These are phyloP conservation scores for Hemibagrus wyckioides DNA, from an alignment of 2,113 vertebrate genomes.

Conservation along the genomic window DNA sequence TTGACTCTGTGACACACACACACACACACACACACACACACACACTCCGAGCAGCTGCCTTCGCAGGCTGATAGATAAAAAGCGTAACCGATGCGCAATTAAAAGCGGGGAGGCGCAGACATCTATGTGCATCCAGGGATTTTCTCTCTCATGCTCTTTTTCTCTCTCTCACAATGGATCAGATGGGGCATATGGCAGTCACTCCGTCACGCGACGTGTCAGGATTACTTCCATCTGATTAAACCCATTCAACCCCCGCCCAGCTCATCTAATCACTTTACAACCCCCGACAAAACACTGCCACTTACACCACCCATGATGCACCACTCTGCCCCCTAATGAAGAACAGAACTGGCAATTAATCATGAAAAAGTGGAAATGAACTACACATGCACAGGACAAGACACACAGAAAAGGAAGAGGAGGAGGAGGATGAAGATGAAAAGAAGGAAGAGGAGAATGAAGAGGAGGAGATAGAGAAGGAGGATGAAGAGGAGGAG, in stretches of 20 bases:
- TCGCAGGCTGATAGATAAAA: conserved; percentile 50
- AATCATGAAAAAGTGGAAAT: conserved; percentile 52
- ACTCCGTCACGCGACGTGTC: conserved; percentile 61
- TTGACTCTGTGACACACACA: conserved; percentile 20
- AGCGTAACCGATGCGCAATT: conserved; percentile 56
- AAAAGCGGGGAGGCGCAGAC: conserved; percentile 47
- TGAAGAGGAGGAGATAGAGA: conserved; percentile 32
- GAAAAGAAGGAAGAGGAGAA: conserved; percentile 10
- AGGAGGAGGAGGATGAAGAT: conserved; percentile 3
- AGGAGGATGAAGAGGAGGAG: conserved; percentile 1
- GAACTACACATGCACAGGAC: conserved; percentile 58
- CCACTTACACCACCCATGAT: conserved; percentile 62
- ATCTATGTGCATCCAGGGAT: conserved; percentile 44
- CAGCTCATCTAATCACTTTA: conserved; percentile 79
- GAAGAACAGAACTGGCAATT: conserved; percentile 61
- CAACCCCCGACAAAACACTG: conserved; percentile 69
- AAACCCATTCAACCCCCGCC: conserved; percentile 72
- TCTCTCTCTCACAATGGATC: conserved; percentile 36
- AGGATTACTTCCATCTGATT: conserved; percentile 76
- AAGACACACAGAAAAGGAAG: conserved; percentile 34
- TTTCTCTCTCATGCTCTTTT: conserved; percentile 26
- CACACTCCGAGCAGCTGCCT: conserved; percentile 51
- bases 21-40: conserved; percentile 14
- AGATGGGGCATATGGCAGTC: conserved; percentile 51
- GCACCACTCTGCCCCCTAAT: conserved; percentile 66